phyloP scores from a whole-genome alignment of 2,888 invertebrate species.

The Dasypogon diadema region DNA sequence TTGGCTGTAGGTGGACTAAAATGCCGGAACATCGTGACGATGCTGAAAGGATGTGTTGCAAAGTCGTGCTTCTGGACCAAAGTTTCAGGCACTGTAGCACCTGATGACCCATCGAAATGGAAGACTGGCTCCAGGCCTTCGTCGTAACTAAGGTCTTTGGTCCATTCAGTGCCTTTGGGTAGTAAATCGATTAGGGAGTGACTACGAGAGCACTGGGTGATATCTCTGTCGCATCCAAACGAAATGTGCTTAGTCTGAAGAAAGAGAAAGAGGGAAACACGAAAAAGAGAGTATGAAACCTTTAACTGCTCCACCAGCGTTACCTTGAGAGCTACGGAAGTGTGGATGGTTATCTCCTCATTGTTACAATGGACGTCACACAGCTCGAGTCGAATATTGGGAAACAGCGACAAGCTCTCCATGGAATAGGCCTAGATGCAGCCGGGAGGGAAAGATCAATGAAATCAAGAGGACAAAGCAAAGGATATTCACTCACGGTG shows the following conservation, averaged over 20 bases:
- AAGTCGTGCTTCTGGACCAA: slow-evolving; percentile 76
- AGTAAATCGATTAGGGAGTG: slow-evolving; percentile 63
- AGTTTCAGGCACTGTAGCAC: slow-evolving; percentile 84
- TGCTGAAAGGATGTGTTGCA: slow-evolving; percentile 85
- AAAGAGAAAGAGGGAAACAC: neutral
- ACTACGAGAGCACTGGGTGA: slow-evolving; percentile 64
- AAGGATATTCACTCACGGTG: slow-evolving; percentile 60
- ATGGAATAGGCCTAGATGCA: slow-evolving; percentile 64
- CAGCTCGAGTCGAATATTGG: slow-evolving; percentile 66
- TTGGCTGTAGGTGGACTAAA: slow-evolving; percentile 81
- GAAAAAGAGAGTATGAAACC: neutral
- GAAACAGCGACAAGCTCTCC: slow-evolving; percentile 66
- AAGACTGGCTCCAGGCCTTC: slow-evolving; percentile 93
- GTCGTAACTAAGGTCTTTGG: slow-evolving; percentile 83
- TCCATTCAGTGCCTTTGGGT: slow-evolving; percentile 80
- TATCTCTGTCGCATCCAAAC: slow-evolving; percentile 94
- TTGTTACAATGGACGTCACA: slow-evolving; percentile 68
- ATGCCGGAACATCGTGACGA: slow-evolving; percentile 96
- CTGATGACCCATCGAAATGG: slow-evolving; percentile 94
- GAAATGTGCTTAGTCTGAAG: slow-evolving; percentile 80
- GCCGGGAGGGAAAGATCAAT: neutral
- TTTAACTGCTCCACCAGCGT: neutral
- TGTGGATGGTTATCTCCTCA: slow-evolving; percentile 64
- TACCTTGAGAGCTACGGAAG: slow-evolving; percentile 66
- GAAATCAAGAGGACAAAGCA: neutral